phyloP scores from a whole-genome alignment of 2,888 invertebrate species.

The Neoitamus cyanurus region DNA sequence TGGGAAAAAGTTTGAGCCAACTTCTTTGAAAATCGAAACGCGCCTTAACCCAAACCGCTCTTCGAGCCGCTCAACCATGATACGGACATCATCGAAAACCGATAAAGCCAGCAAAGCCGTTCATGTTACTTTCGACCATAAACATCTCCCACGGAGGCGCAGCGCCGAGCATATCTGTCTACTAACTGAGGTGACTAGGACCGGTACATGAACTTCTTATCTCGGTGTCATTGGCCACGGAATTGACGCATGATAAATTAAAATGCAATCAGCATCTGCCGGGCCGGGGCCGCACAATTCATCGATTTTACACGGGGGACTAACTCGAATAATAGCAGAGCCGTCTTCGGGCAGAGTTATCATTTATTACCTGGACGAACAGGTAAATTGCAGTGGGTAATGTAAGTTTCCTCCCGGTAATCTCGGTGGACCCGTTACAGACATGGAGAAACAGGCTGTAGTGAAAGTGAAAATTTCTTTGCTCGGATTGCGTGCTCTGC shows the following conservation, averaged over 20 bases:
- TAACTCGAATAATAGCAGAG: background rate
- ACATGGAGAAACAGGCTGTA: background rate
- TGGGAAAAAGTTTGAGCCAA: background rate
- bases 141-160: background rate
- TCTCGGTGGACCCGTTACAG: background rate
- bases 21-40: background rate
- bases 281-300: background rate
- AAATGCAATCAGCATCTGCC: constrained; percentile 20
- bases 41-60: background rate
- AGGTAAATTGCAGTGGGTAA: background rate
- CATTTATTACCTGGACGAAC: constrained; percentile 1
- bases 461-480: background rate
- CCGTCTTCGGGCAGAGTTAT: background rate
- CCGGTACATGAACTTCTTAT: constrained; percentile 28
- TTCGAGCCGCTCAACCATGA: background rate
- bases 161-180: background rate
- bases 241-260: constrained; percentile 18
- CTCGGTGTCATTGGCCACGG: constrained; percentile 12
- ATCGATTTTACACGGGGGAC: background rate
- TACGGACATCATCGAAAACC: background rate
- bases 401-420: background rate
- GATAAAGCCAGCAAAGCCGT: background rate
- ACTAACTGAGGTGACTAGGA: background rate
- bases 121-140: background rate
- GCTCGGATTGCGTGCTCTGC: background rate